These are phyloP conservation scores for Tenthredo mesomela DNA, from an alignment of 2,888 invertebrate genomes.

Conservation along the genomic window DNA sequence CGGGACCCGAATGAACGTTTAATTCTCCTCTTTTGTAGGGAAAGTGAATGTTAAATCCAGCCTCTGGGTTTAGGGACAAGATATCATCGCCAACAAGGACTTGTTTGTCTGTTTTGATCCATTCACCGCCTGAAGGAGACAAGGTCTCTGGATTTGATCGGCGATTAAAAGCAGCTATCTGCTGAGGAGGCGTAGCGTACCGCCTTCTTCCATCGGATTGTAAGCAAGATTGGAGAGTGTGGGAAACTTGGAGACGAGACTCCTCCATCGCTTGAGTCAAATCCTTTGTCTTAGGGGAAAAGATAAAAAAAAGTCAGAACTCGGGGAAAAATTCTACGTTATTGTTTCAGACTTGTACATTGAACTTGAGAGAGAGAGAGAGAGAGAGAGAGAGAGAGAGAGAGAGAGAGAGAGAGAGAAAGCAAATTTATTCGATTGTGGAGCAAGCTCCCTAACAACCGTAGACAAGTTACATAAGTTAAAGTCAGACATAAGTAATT, in stretches of 20 bases:
- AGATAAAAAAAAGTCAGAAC: neutral
- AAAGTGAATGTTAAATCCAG: constrained; percentile 93
- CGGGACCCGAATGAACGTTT: constrained; percentile 90
- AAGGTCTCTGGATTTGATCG: constrained; percentile 86
- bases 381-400: no score
- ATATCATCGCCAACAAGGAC: constrained; percentile 89
- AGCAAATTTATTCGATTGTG: no score
- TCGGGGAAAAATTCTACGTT: neutral
- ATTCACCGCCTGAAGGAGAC: constrained; percentile 81
- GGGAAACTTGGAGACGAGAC: constrained; percentile 89
- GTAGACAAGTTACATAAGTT: no score
- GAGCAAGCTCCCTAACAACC: no score
- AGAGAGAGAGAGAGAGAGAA: no score
- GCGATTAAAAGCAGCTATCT: constrained; percentile 93
- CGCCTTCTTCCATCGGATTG: constrained; percentile 90
- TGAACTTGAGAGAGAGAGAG: neutral
- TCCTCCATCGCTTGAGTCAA: constrained; percentile 90
- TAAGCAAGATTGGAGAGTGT: constrained; percentile 91
- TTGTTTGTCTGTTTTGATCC: constrained; percentile 84
- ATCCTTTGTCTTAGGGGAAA: constrained; percentile 80
- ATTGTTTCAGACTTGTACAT: neutral
- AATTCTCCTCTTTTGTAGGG: constrained; percentile 93
- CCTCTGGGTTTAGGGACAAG: constrained; percentile 83
- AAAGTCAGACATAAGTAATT: no score
- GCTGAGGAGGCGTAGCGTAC: constrained; percentile 93